These are phyloP conservation scores for Poeciliopsis presidionis DNA, from an alignment of 2,797 vertebrate genomes.

Conservation along the genomic window DNA sequence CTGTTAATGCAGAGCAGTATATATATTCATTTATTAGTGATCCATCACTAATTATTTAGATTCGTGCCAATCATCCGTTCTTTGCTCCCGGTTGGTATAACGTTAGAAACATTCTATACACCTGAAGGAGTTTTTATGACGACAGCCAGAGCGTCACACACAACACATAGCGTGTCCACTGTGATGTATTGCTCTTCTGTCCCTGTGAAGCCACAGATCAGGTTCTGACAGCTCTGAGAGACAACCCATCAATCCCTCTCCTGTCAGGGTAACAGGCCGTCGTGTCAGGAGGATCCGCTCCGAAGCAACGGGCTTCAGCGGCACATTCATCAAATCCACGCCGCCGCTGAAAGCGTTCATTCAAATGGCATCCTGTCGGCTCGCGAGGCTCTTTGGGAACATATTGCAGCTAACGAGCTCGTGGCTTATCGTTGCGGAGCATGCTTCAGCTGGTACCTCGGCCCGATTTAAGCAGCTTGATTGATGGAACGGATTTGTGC, in stretches of 20 bases:
- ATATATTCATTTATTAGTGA: not conserved
- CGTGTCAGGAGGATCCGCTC: not conserved
- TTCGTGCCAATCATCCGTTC: not conserved
- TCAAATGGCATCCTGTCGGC: not conserved
- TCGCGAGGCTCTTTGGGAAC: not conserved
- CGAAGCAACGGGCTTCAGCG: not conserved
- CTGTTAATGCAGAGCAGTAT: not conserved
- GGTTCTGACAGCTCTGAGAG: not conserved
- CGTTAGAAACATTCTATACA: not conserved
- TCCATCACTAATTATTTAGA: not conserved
- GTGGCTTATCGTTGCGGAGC: not conserved
- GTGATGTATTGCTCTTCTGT: not conserved
- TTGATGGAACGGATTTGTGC: conserved; percentile 5
- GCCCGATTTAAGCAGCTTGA: conserved; percentile 1
- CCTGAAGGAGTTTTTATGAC: not conserved
- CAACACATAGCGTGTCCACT: not conserved
- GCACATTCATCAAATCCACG: not conserved
- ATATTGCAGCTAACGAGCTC: not conserved
- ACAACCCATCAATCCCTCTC: not conserved
- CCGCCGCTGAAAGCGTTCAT: not conserved
- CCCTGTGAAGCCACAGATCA: not conserved
- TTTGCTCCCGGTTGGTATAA: not conserved
- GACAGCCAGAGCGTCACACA: not conserved
- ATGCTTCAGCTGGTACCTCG: not conserved
- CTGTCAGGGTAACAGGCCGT: not conserved